Base-by-base conservation (phyloP, 2,888 invertebrate species). In the Priocnemis perturbator region DNA sequence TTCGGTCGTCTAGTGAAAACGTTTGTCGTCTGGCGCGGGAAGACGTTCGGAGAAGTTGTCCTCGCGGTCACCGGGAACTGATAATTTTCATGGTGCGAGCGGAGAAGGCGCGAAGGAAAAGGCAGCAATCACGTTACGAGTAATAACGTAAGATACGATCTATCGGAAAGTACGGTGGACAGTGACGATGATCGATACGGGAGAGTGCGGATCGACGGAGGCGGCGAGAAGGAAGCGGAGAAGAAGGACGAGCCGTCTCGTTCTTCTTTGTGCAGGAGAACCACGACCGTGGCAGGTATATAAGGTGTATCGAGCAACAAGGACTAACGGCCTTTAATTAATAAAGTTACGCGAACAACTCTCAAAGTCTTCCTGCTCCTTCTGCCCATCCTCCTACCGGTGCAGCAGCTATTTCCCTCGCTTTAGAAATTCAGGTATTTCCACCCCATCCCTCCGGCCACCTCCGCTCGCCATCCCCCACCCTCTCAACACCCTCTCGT, bases 341-440 rank as follows among this genome's bases (percentile, higher is more conserved):
- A 86, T 86, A 87, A 87, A 87, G 87, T 87, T 87, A 86, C 84
- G 81, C 78, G 83, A 85, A 85, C 85, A 85, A 84, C 85, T 86
- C 82, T 84, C 81, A 77, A 87, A 86, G 86, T 86, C 83, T 85
- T 83, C 79, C 71, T 59, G 53, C 76, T 67, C 74, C 80, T 70
- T 67, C 62, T 67, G 50, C 71, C 57, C 67, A 59, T 59, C 48
- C 60, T 59, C 62, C 67, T 56, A 45, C 70, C 57, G 30, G 66
- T 64, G 44, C 59, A 59, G 63, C 73, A 77, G 79, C 77, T 75
- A 82, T 81, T 82, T 77, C 80, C 78, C 76, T 79, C 72, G 73
- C 82, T 76, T 78, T 76, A 77, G 81, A 86, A 80, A 85, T 86
- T 83, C 79, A 84, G 79, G 81, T 81, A 83, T 82, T 83, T 78